These are phyloP conservation scores for Calycopis cecrops DNA, from an alignment of 1,140 invertebrate species.

Conservation along the genomic window DNA sequence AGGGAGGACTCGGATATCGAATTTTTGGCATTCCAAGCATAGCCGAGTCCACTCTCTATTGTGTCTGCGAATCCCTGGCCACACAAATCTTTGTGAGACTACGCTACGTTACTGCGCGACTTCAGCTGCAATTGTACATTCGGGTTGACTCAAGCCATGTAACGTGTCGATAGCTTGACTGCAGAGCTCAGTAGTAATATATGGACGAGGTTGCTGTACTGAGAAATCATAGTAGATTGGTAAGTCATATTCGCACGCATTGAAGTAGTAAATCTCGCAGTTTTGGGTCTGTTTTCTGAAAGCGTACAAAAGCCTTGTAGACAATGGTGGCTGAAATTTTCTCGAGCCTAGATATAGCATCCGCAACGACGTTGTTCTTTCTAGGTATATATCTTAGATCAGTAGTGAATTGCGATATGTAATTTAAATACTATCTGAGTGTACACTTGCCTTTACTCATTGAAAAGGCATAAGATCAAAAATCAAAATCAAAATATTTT, in stretches of 20 bases:
- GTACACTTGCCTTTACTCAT: too few species aligned
- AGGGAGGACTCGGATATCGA: not conserved
- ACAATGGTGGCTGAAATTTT: conserved; percentile 22
- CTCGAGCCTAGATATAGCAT: conserved; percentile 22
- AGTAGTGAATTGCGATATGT: not conserved
- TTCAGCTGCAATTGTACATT: not conserved
- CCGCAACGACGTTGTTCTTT: conserved; percentile 35
- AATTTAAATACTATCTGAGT: not conserved
- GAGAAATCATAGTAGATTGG: conserved; percentile 4
- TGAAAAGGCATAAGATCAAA: too few species aligned
- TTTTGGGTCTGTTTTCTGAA: conserved; percentile 27
- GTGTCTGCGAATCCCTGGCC: conserved; percentile 16
- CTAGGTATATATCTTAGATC: conserved; percentile 16
- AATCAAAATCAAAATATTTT: too few species aligned
- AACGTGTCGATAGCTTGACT: conserved; percentile 36
- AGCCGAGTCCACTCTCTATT: conserved; percentile 6
- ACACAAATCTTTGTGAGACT: conserved; percentile 16
- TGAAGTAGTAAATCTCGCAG: conserved; percentile 20
- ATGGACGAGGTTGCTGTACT: too few species aligned
- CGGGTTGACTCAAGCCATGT: not conserved
- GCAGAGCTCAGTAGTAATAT: conserved; percentile 21
- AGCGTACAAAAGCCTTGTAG: conserved; percentile 25
- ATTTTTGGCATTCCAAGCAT: not conserved
- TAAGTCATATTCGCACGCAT: conserved; percentile 1
- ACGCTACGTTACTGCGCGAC: too few species aligned